A percentile compares a stretch with the other conserved stretches of the same genome.
Evolutionary conservation across 2,113 vertebrate species (phyloP).

Genomic region (Perca fluviatilis): DNA sequence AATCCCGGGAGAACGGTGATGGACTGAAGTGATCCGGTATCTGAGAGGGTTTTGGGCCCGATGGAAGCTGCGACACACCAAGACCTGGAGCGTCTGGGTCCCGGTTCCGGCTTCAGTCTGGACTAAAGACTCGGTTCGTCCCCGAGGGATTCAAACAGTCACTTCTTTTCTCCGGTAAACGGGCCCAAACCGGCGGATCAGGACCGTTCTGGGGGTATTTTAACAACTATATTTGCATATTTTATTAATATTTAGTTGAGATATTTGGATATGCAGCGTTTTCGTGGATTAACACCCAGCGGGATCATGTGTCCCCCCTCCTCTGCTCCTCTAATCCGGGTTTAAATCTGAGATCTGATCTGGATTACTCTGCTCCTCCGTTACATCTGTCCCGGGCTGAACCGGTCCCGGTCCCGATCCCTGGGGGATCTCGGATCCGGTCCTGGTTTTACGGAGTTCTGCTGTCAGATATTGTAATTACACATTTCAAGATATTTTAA

Average conservation of each 20-base stretch:
- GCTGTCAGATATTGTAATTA: too few species aligned
- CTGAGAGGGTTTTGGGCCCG: constrained; percentile 50
- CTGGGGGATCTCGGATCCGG: background rate
- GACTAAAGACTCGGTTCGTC: constrained; percentile 6
- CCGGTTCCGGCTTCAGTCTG: constrained; percentile 11
- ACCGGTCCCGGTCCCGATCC: constrained; percentile 8
- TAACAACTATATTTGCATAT: too few species aligned
- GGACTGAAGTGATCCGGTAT: constrained; percentile 59
- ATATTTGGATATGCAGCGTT: background rate
- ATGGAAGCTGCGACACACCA: constrained; percentile 68
- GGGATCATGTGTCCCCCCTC: constrained; percentile 66
- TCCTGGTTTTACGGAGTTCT: background rate
- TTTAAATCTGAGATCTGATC: constrained; percentile 64
- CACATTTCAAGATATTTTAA: too few species aligned
- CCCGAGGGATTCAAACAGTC: background rate
- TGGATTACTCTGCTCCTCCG: constrained; percentile 55
- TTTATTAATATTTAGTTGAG: too few species aligned
- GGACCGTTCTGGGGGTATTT: too few species aligned
- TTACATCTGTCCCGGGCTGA: constrained; percentile 49
- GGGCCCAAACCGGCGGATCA: too few species aligned
- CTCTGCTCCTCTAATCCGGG: constrained; percentile 67
- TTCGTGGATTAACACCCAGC: constrained; percentile 65
- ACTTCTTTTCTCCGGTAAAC: too few species aligned
- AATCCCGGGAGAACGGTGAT: constrained; percentile 34
- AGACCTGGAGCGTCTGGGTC: constrained; percentile 36